These are phyloP conservation scores for Aurelia sp. DNA, from an alignment of 30 jellyfish, hydroid and myxozoan genomes.

Conservation along the genomic window DNA sequence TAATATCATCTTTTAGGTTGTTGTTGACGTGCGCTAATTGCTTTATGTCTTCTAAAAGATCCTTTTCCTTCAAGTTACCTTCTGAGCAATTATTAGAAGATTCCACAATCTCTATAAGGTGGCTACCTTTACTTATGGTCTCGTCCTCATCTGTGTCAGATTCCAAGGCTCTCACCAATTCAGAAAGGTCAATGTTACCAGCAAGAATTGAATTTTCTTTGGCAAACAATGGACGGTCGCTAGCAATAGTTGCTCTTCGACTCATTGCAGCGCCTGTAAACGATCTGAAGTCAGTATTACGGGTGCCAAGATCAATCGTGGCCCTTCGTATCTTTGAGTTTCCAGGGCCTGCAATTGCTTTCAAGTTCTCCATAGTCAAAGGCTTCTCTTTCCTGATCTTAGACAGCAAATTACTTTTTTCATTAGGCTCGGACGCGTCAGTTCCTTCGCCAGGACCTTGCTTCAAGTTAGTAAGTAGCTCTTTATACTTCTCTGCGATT, in stretches of 20 bases:
- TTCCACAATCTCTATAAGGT: background rate
- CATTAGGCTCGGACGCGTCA: no score
- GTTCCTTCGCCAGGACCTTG: background rate
- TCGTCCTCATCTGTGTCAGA: conserved; percentile 41
- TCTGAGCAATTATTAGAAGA: background rate
- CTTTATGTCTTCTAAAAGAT: conserved; percentile 2
- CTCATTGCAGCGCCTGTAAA: no score
- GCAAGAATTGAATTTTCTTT: no score
- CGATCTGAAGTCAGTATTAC: no score
- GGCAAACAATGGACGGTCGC: no score
- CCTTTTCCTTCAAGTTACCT: background rate
- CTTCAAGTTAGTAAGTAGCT: conserved; percentile 1
- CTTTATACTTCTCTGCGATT: conserved; percentile 15
- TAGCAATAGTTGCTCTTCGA: no score
- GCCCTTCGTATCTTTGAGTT: no score
- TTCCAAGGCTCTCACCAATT: conserved; percentile 20
- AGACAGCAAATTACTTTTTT: no score
- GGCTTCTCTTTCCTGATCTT: no score
- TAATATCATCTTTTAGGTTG: conserved; percentile 9
- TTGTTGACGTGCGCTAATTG: conserved; percentile 17
- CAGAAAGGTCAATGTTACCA: background rate
- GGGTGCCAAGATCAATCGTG: no score
- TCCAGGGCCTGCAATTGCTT: no score
- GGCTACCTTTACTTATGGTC: background rate
- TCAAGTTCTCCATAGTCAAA: no score